Conservation (phyloP, 1,140 invertebrate species). For the Drosophila aff. region DNA sequence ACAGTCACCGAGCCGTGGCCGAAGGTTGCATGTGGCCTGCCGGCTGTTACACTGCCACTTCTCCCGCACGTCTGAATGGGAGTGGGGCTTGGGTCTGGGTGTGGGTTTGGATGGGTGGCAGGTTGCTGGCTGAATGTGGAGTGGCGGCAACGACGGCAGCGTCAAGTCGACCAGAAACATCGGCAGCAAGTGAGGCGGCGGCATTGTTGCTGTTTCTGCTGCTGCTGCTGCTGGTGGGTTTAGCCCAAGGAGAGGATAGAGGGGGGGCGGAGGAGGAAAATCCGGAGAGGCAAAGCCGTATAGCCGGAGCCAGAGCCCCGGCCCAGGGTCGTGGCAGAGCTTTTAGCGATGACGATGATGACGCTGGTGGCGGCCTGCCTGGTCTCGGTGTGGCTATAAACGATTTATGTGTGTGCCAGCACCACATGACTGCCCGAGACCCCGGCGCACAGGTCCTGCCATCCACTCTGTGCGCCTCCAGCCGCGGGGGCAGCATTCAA, state of each 20-base stretch:
- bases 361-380: slow-evolving; percentile 54
- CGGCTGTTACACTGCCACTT: slow-evolving; percentile 56
- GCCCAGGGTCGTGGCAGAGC: slow-evolving; percentile 49
- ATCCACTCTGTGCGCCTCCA: slow-evolving; percentile 10
- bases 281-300: slow-evolving; percentile 20
- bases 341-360: slow-evolving; percentile 65
- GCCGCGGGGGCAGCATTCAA: slow-evolving; percentile 63
- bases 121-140: slow-evolving; percentile 17
- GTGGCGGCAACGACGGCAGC: slow-evolving; percentile 16
- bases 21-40: slow-evolving; percentile 64
- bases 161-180: slow-evolving; percentile 75
- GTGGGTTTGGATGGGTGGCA: slow-evolving; percentile 30
- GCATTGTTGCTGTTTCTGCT: slow-evolving; percentile 34
- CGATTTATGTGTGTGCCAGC: slow-evolving; percentile 80
- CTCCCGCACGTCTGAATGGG: slow-evolving; percentile 31
- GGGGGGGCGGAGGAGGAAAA: background rate
- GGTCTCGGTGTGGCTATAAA: slow-evolving; percentile 76
- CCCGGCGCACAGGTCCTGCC: slow-evolving; percentile 12
- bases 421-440: slow-evolving; percentile 64
- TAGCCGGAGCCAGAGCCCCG: slow-evolving; percentile 20
- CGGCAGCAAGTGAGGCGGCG: slow-evolving; percentile 49
- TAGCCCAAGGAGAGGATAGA: slow-evolving; percentile 3
- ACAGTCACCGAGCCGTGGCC: slow-evolving; percentile 47
- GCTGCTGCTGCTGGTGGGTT: slow-evolving; percentile 33
- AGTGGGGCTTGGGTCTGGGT: slow-evolving; percentile 3